Percentiles rank a stretch among this genome's conserved stretches.
Evolutionary conservation across 2,113 vertebrate species (phyloP).

Genomic region (Cervus canadensis): DNA sequence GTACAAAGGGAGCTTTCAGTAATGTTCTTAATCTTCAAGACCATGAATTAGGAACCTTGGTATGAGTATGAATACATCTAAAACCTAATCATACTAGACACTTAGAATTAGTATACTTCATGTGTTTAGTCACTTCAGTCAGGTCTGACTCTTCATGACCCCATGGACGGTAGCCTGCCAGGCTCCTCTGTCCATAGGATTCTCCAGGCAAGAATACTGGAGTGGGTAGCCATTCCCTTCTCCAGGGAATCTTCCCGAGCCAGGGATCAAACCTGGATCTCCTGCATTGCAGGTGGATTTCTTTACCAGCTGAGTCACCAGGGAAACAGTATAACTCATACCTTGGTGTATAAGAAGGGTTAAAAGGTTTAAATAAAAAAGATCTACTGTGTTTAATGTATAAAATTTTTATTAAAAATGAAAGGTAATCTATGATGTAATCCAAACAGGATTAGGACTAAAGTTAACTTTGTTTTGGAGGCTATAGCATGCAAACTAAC

Average conservation of each 20-base stretch:
- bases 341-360: not conserved
- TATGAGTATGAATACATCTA: not conserved
- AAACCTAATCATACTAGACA: not conserved
- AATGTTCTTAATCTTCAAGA: not conserved
- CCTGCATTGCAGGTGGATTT: not conserved
- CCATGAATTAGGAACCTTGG: not conserved
- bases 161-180: not conserved
- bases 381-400: not conserved
- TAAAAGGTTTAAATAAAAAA: not conserved
- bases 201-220: not conserved
- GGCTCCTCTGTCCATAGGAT: not conserved
- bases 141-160: not conserved
- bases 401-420: not conserved
- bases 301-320: not conserved
- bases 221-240: not conserved
- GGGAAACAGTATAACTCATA: not conserved
- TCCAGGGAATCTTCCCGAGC: not conserved
- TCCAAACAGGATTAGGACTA: not conserved
- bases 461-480: slow-evolving; percentile 5
- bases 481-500: not conserved
- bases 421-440: not conserved
- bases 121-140: not conserved
- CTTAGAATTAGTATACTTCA: not conserved
- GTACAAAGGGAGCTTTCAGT: not conserved
- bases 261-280: not conserved